These are phyloP conservation scores for Ryuthela nishihirai DNA, from an alignment of 2,888 invertebrate species.

Conservation along the genomic window DNA sequence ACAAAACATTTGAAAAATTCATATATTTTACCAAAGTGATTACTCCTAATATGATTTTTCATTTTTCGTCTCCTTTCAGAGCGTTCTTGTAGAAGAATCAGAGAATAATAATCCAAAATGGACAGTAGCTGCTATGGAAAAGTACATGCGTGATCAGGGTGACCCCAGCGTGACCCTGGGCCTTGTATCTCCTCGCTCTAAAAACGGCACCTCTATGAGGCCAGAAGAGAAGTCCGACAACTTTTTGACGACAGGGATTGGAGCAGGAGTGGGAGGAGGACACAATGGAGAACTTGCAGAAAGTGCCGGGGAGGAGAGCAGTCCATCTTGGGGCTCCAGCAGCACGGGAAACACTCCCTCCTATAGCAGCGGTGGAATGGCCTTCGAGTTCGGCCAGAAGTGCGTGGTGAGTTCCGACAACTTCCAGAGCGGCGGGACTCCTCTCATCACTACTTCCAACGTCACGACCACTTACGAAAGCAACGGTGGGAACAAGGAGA, in stretches of 20 bases:
- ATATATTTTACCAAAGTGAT: too few relatives aligned
- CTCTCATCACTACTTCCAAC: constrained; percentile 15
- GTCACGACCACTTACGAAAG: constrained; percentile 18
- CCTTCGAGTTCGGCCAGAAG: constrained; percentile 39
- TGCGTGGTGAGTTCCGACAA: constrained; percentile 14
- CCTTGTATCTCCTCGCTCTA: constrained; percentile 12
- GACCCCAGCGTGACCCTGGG: constrained; percentile 25
- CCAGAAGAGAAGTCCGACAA: too few relatives aligned
- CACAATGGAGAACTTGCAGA: constrained; percentile 13
- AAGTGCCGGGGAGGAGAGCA: constrained; percentile 33
- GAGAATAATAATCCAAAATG: constrained; percentile 33
- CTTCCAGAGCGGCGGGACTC: not conserved
- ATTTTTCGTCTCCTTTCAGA: constrained; percentile 16
- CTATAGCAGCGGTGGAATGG: constrained; percentile 35
- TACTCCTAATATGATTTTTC: too few relatives aligned
- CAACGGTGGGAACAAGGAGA: not conserved
- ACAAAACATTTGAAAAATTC: too few relatives aligned
- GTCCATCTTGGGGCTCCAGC: constrained; percentile 42
- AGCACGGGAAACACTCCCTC: constrained; percentile 43
- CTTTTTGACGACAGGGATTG: not conserved
- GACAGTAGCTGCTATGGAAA: constrained; percentile 31
- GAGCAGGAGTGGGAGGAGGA: too few relatives aligned
- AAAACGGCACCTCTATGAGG: too few relatives aligned
- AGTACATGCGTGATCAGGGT: constrained; percentile 28
- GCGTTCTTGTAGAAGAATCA: constrained; percentile 25